Conservation (phyloP, 2,888 invertebrate genomes). For the Parapristionchus giblindavisi region DNA sequence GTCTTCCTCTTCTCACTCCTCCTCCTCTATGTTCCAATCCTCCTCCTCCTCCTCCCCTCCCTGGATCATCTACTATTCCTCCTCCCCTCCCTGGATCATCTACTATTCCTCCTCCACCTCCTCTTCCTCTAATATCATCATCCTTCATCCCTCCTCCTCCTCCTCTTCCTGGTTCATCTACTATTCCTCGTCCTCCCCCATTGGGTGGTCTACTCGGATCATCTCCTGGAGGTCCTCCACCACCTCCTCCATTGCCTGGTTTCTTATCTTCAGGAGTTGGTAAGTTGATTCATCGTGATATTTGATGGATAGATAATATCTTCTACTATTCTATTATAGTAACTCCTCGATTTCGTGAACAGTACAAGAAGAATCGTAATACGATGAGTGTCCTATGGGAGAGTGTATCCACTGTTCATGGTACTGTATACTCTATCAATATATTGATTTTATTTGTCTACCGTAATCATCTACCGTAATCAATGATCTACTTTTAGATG, state of each 20-base stretch:
- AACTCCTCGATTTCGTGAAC: slow-evolving; percentile 14
- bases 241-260: slow-evolving; percentile 1
- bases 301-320: neutral
- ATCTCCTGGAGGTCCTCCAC: neutral
- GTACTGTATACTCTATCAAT: neutral
- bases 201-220: neutral
- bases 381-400: slow-evolving; percentile 36
- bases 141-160: neutral
- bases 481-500: neutral
- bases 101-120: neutral
- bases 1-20: no score
- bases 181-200: neutral
- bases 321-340: slow-evolving; percentile 12
- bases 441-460: neutral
- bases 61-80: neutral
- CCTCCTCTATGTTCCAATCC: neutral
- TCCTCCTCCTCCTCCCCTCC: slow-evolving; percentile 2
- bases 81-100: neutral
- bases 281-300: neutral
- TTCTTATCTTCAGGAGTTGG: neutral
- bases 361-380: slow-evolving; percentile 26
- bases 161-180: neutral
- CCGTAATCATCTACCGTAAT: neutral
- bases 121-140: slow-evolving; percentile 13
- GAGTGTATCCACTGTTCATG: slow-evolving; percentile 15